These are phyloP conservation scores for Deroplatys truncata DNA, from an alignment of 2,888 invertebrate species.

Conservation along the genomic window DNA sequence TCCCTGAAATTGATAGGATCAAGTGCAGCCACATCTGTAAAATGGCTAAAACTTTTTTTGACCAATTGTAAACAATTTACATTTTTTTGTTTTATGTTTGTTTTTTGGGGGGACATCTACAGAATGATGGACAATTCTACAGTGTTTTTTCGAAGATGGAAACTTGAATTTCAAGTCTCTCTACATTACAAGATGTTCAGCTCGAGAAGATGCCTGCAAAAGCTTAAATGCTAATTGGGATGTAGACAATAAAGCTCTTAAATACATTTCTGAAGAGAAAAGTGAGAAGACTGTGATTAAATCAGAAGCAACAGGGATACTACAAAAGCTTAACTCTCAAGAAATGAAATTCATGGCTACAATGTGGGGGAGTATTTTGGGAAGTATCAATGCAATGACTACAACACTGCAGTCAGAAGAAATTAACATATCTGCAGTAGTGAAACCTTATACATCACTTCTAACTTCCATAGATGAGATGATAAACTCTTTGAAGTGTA, in stretches of 20 bases:
- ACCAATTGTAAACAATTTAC: background rate
- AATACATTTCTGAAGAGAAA: background rate
- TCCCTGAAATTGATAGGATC: background rate
- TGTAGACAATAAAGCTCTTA: too few species aligned
- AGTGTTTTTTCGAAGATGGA: background rate
- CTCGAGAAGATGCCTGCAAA: background rate
- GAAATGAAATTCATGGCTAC: background rate
- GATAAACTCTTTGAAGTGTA: background rate
- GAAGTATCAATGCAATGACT: background rate
- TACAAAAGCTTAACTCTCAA: background rate
- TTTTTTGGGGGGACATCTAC: too few species aligned
- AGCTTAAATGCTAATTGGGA: background rate
- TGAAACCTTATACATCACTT: background rate
- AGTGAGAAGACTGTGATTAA: background rate
- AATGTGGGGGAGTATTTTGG: background rate
- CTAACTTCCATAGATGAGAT: background rate
- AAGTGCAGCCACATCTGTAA: background rate
- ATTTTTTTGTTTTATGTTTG: too few species aligned
- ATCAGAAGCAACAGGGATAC: background rate
- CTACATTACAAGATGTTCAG: background rate
- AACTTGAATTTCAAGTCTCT: background rate
- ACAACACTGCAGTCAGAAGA: background rate
- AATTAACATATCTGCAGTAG: background rate
- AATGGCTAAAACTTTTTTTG: background rate
- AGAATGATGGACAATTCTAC: background rate